These are phyloP conservation scores for Mohoua ochrocephala DNA, from an alignment of 2,113 vertebrate species.

Conservation along the genomic window DNA sequence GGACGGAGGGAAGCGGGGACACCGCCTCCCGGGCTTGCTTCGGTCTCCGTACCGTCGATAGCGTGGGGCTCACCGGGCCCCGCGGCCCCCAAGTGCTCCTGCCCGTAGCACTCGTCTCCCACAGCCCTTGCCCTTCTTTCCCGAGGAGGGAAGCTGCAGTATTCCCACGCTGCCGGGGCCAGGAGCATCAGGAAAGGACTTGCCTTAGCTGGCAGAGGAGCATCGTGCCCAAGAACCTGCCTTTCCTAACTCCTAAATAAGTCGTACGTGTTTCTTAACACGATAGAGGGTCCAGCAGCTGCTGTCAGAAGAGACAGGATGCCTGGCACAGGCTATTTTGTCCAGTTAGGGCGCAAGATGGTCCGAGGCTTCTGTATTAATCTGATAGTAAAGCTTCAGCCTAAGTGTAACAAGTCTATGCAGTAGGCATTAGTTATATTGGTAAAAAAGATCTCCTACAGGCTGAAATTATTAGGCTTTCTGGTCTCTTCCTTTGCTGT, in stretches of 20 bases:
- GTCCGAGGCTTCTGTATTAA: not conserved
- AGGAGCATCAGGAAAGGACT: not conserved
- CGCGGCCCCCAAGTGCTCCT: not conserved
- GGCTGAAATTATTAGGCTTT: not conserved
- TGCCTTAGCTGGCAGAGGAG: not conserved
- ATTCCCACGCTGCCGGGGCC: not conserved
- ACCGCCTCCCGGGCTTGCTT: not conserved
- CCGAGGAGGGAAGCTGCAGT: rapidly evolving
- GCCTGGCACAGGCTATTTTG: rapidly evolving
- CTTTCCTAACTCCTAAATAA: not conserved
- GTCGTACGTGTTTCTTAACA: not conserved
- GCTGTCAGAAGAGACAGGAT: rapidly evolving
- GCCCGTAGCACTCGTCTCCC: not conserved
- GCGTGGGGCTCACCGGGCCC: not conserved
- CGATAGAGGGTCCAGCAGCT: no score
- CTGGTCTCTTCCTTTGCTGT: not conserved
- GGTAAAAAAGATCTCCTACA: rapidly evolving
- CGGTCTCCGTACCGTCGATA: rapidly evolving
- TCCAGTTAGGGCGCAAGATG: not conserved
- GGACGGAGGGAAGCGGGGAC: no score
- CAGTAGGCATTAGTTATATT: not conserved
- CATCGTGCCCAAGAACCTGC: not conserved
- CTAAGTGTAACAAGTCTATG: not conserved
- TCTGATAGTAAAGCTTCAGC: not conserved
- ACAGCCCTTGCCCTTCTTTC: not conserved